These are phyloP conservation scores for Rousettus madagascariensis DNA, from an alignment of 2,797 vertebrate species.

Conservation along the genomic window DNA sequence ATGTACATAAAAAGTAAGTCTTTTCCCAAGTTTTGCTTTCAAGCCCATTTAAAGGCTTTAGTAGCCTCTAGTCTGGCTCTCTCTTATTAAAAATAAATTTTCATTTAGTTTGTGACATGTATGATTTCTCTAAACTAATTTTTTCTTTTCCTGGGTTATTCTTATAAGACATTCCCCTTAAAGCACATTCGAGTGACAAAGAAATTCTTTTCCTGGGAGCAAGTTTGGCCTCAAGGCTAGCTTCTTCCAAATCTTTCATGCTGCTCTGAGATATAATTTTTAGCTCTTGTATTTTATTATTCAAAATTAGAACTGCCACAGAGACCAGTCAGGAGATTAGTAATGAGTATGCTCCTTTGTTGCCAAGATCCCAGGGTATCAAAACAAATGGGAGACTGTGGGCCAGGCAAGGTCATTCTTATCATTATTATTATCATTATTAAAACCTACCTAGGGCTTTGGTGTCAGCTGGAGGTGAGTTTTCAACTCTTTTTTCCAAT, in stretches of 20 bases:
- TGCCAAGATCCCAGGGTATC: constrained; percentile 20
- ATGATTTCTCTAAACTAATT: constrained; percentile 57
- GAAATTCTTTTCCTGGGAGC: constrained; percentile 32
- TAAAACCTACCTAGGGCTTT: constrained; percentile 35
- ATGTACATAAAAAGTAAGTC: background rate
- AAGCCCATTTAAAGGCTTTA: constrained; percentile 15
- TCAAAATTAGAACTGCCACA: constrained; percentile 10
- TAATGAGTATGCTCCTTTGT: background rate
- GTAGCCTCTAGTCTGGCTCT: background rate
- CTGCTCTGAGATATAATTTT: constrained; percentile 43
- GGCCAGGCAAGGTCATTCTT: background rate
- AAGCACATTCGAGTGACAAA: constrained; percentile 35
- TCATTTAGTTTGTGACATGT: constrained; percentile 49
- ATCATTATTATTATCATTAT: constrained; percentile 30
- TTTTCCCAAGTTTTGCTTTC: constrained; percentile 21
- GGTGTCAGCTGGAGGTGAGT: constrained; percentile 34
- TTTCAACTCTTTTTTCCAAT: background rate
- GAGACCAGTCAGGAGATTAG: background rate
- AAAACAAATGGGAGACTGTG: constrained; percentile 12
- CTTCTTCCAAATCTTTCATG: constrained; percentile 36
- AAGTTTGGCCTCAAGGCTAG: constrained; percentile 2
- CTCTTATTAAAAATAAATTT: constrained; percentile 69
- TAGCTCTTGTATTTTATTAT: constrained; percentile 54
- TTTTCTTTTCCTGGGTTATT: constrained; percentile 40
- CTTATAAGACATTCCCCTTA: background rate